Evolutionary conservation across 2,113 vertebrate genomes (phyloP).

Genomic region (Alces alces): DNA sequence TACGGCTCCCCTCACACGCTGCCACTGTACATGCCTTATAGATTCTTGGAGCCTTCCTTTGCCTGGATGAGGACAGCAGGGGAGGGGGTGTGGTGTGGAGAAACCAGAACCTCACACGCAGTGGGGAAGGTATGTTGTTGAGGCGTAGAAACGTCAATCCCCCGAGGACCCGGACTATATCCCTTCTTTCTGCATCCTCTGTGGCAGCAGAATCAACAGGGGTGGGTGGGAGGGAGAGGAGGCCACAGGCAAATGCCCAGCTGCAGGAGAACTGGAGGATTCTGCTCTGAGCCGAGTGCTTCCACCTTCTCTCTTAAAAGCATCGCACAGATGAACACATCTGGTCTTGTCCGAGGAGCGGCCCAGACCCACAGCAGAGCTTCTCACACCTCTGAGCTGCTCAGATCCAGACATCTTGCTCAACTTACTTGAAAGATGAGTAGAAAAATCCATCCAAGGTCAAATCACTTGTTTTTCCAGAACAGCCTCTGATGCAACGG

Average conservation of each 20-base stretch:
- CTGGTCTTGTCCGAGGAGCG: accelerated
- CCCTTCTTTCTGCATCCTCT: not conserved
- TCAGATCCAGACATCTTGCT: not conserved
- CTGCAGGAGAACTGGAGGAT: not conserved
- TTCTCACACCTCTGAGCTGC: not conserved
- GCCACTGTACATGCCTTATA: not conserved
- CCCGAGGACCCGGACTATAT: not conserved
- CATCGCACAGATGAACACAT: not conserved
- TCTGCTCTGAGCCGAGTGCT: not conserved
- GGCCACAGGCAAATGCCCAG: not conserved
- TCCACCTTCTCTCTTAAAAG: not conserved
- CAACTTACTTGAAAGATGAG: not conserved
- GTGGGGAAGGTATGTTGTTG: not conserved
- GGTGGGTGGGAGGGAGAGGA: not conserved
- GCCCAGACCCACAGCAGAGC: not conserved
- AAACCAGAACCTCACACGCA: accelerated
- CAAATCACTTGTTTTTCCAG: constrained; percentile 9
- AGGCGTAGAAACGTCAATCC: not conserved
- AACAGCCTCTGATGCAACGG: not conserved
- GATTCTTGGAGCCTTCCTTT: not conserved
- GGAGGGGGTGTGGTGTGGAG: not conserved
- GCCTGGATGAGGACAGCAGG: not conserved
- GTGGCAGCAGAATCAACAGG: not conserved
- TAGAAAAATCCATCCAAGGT: constrained; percentile 28
- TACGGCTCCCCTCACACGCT: not conserved